Evolutionary conservation across 1,140 invertebrate genomes (phyloP).

Genomic region (Centruroides vittatus): DNA sequence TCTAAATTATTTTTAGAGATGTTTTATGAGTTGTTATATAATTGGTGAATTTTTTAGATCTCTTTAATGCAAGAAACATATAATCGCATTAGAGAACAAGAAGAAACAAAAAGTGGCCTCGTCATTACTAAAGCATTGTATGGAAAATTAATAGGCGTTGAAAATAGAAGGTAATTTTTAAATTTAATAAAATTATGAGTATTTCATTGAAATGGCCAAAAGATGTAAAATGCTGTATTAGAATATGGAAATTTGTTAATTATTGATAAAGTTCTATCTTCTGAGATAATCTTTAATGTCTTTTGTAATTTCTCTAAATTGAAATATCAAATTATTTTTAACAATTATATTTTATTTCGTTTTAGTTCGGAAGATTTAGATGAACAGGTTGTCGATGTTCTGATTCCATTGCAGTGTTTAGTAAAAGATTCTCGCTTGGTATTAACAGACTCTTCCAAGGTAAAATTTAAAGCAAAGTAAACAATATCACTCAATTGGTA

Average conservation of each 20-base stretch:
- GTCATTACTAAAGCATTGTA: constrained; percentile 73
- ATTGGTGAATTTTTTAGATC: constrained; percentile 27
- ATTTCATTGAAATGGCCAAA: too few relatives aligned
- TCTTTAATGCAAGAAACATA: constrained; percentile 73
- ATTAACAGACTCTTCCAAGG: constrained; percentile 73
- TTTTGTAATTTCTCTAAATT: too few relatives aligned
- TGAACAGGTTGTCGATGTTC: constrained; percentile 72
- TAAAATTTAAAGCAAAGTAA: constrained; percentile 27
- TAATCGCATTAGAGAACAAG: constrained; percentile 53
- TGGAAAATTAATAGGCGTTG: constrained; percentile 22
- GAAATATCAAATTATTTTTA: background rate
- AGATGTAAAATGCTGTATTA: too few relatives aligned
- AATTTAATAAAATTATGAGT: too few relatives aligned
- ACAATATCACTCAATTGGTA: too few relatives aligned
- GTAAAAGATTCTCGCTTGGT: constrained; percentile 79
- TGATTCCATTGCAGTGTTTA: constrained; percentile 80
- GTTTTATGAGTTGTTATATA: too few relatives aligned
- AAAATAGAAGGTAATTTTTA: background rate
- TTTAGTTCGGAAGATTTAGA: constrained; percentile 7
- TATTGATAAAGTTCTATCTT: too few relatives aligned
- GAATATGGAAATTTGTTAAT: too few relatives aligned
- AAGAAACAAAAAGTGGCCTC: constrained; percentile 61
- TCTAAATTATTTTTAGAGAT: too few relatives aligned
- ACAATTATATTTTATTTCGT: background rate
- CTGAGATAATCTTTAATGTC: too few relatives aligned